Base-by-base conservation (phyloP, 2,888 invertebrate species). In the Rhorus exstirpatorius region DNA sequence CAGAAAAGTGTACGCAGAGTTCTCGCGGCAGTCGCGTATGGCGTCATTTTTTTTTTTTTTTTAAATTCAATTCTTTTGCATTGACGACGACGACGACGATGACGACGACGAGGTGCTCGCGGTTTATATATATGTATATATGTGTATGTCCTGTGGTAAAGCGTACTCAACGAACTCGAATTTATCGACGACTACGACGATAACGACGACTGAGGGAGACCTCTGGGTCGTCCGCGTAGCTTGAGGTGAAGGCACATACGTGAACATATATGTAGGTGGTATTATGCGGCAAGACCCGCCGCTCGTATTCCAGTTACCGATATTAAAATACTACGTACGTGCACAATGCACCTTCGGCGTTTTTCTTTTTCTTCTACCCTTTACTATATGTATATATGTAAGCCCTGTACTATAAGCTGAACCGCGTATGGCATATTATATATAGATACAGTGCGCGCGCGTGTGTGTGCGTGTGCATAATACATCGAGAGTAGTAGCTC, bases 241-340 rank as follows among this genome's bases (percentile, higher is more conserved):
- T 8, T n/a, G 31, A 51, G 26, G 60, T 55, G n/a, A 61, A 26
- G 63, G 21, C 24, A 46, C 53, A 55, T 58, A 21, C 63, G 58
- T 49, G 63, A 53, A n/a, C n/a, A 51, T 53, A 60, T 65, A 26
- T 3, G 46, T 6, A 35, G 8, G 35, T 63, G 44, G 21, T 7
- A 14, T 8, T 31, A 17, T 49, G 46, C 31, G 31, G 38, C n/a
- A 35, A 44, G 53, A 49, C 35, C 19, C 38, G 65, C 51, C 35
- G 70, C n/a, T n/a, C n/a, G 53, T 76, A 71, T 80, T 76, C 75
- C 75, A 65, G 75, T 76, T 76, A 80, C 80, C 55, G 76, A 80
- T 80, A 80, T 71, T 65, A 46, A 70, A 80, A 75, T 80, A 79
- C 79, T 63, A 80, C 75, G 80, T 65, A 63, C 68, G 72, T 38